These are phyloP conservation scores for Atractosteus spatula DNA, from an alignment of 2,113 vertebrate genomes.

Conservation along the genomic window DNA sequence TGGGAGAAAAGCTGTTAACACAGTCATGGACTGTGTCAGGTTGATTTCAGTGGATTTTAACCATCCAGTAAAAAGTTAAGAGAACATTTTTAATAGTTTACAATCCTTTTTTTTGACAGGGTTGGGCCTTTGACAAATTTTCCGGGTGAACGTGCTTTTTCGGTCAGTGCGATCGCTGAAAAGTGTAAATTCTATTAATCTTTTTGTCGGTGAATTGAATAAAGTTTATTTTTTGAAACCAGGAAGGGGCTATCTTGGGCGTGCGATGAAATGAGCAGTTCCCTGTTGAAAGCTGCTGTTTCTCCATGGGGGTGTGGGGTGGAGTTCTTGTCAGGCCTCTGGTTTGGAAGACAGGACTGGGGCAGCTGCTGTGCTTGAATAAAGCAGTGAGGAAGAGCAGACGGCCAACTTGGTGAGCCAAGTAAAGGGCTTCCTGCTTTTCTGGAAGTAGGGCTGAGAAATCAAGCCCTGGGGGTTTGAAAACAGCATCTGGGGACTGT, in stretches of 20 bases:
- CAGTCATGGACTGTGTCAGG: neutral
- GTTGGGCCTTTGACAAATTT: too few relatives aligned
- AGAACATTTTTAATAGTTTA: neutral
- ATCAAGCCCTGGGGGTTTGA: too few relatives aligned
- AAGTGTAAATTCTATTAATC: conserved; percentile 15
- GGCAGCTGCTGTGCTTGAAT: too few relatives aligned
- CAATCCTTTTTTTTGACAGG: neutral
- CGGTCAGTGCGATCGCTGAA: neutral
- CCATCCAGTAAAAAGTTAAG: neutral
- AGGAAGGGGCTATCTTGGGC: neutral
- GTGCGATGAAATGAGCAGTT: neutral
- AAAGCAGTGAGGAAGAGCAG: too few relatives aligned
- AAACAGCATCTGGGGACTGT: too few relatives aligned
- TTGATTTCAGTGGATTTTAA: conserved; percentile 10
- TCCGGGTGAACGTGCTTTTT: too few relatives aligned
- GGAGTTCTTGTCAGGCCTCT: too few relatives aligned
- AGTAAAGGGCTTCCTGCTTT: too few relatives aligned
- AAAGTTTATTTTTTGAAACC: conserved; percentile 18
- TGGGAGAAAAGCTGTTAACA: neutral
- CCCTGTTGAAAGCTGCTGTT: too few relatives aligned
- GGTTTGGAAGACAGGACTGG: too few relatives aligned
- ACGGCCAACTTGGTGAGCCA: too few relatives aligned
- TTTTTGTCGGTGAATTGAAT: conserved; percentile 19
- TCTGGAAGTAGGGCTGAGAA: too few relatives aligned
- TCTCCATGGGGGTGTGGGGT: neutral